Base-by-base conservation (phyloP, 2,113 vertebrate genomes). In the Smithornis capensis region DNA sequence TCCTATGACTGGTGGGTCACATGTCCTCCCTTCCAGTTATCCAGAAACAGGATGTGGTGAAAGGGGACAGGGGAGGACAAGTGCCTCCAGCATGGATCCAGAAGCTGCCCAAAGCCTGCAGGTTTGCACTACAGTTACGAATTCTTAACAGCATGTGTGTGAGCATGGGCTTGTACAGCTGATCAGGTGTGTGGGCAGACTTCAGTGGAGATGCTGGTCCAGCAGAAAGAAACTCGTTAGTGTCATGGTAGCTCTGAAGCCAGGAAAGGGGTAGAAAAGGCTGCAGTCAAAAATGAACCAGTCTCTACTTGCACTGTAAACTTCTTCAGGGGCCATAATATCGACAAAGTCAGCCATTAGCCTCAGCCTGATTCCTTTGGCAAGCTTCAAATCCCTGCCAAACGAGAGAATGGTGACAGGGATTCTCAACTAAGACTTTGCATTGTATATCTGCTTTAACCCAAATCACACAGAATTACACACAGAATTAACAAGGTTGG, bases 181-280 rank as follows among this genome's bases (percentile, higher is more conserved):
- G 3, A 5, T 7, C 45, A 65, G 40, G 19, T 4, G 18, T 7
- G 40, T 19, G 55, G 22, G n/a, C 55, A 31, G 16, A 24, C 3
- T 37, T 22, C 52, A 2, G 8, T 19, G 25, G 22, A 47, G 47
- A 13, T 53, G 47, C 33, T 52, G 14, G 18, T 40, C 14, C 57
- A 1, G 2, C 25, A 21, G 40, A 49, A 2, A 7, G 38, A 68
- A 6, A 7, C 0, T 44, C 38, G 24, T 16, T 31, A 44, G 21
- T 8, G 37, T 62, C 3, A 3, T 0, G 3, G 57, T 35, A 70
- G 40, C 38, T 90, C 64, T 62, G 50, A 19, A 74, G 13, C 4
- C 23, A 52, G 45, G 9, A 9, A 68, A 60, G 9, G 29, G 27
- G 5, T 25, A 73, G 31, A 68, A 62, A 67, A 63, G 0, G 1